These are phyloP conservation scores for Dipodomys ordii DNA, from an alignment of 2,113 vertebrate species.

Conservation along the genomic window DNA sequence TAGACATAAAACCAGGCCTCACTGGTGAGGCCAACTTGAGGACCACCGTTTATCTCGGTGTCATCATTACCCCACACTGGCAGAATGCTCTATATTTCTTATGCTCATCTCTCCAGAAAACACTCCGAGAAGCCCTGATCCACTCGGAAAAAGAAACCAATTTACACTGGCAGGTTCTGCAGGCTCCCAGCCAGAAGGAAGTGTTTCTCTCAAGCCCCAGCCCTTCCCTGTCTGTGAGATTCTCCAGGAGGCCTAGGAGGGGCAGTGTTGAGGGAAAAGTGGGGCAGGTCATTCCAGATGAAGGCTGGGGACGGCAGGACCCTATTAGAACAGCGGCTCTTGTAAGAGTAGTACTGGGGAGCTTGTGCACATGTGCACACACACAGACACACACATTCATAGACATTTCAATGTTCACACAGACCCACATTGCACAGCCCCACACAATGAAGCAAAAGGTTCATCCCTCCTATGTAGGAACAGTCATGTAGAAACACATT, in stretches of 20 bases:
- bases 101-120: background rate
- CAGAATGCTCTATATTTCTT: no score
- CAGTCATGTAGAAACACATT: no score
- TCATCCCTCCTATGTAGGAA: no score
- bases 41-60: background rate
- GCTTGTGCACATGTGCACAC: no score
- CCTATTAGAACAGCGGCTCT: background rate
- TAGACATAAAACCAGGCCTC: no score
- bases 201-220: background rate
- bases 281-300: fast-evolving
- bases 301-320: background rate
- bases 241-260: no score
- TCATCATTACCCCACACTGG: background rate
- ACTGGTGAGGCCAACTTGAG: background rate
- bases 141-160: background rate
- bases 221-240: fast-evolving
- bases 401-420: no score
- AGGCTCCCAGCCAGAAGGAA: background rate
- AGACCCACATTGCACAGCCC: no score
- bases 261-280: background rate
- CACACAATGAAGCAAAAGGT: no score
- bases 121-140: background rate
- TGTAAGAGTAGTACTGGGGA: no score
- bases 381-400: no score
- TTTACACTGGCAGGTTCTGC: background rate